phyloP scores from a whole-genome alignment of 1,140 invertebrate genomes.

The Drosophila baimaii region DNA sequence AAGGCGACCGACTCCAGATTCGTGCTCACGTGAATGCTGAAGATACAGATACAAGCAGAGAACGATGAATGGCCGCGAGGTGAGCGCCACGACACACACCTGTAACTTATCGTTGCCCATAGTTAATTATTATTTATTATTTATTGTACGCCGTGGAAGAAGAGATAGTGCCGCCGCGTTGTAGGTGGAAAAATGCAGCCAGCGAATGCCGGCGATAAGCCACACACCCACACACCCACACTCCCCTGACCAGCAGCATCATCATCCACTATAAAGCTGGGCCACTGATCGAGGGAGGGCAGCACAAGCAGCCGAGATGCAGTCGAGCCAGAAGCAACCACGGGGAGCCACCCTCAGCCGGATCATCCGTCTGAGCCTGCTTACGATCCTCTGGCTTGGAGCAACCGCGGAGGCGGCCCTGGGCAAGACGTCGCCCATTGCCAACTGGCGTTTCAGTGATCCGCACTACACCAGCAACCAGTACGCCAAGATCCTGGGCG shows the following conservation, averaged over 20 bases:
- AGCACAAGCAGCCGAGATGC: neutral
- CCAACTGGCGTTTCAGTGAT: slow-evolving; percentile 45
- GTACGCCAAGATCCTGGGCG: slow-evolving; percentile 52
- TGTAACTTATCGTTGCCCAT: neutral
- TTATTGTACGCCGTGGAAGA: no score
- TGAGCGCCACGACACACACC: slow-evolving; percentile 3
- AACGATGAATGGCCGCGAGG: neutral
- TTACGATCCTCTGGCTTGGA: neutral
- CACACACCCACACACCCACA: no score
- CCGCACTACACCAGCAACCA: slow-evolving; percentile 37
- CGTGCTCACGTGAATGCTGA: no score
- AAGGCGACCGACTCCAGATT: neutral
- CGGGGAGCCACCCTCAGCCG: no score
- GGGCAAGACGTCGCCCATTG: slow-evolving; percentile 9
- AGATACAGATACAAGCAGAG: neutral
- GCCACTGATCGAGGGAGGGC: neutral
- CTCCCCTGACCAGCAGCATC: neutral
- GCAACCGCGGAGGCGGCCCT: neutral
- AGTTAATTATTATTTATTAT: neutral
- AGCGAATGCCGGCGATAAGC: slow-evolving; percentile 6
- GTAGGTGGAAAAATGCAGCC: slow-evolving; percentile 14
- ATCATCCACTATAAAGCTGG: neutral
- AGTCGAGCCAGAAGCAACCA: neutral
- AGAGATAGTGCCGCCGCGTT: neutral
- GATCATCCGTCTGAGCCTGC: neutral